Evolutionary conservation across 2,113 vertebrate species (phyloP).

Genomic region (Cardinalis cardinalis): DNA sequence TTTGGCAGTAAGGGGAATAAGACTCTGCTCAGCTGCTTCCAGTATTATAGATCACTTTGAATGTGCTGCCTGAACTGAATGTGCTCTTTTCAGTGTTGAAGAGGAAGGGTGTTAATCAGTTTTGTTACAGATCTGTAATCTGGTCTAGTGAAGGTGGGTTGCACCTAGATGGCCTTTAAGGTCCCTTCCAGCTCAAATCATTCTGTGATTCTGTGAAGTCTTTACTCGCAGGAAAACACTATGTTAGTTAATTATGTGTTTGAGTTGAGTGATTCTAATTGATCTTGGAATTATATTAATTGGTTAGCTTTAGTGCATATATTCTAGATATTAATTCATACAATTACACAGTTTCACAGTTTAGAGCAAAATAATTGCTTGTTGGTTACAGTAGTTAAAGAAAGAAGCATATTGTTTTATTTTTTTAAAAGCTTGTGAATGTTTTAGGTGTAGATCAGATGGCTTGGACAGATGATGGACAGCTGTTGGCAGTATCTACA

Average conservation of each 20-base stretch:
- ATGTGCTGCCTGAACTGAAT: not conserved
- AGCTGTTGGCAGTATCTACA: constrained; percentile 90
- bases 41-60: not conserved
- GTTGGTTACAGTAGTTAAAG: not conserved
- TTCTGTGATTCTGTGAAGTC: not conserved
- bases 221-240: not conserved
- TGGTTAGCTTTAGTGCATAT: not conserved
- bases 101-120: not conserved
- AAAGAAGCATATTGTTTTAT: not conserved
- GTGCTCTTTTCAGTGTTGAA: not conserved
- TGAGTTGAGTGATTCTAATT: not conserved
- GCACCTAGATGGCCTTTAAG: not conserved
- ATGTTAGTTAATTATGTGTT: not conserved
- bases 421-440: not conserved
- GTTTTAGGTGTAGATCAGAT: constrained; percentile 87
- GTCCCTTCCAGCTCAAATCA: not conserved
- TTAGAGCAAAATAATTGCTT: not conserved
- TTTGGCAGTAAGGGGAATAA: not conserved
- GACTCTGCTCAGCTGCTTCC: not conserved
- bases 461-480: constrained; percentile 95
- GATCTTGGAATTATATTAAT: not conserved
- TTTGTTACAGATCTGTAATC: not conserved
- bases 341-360: not conserved
- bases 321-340: not conserved
- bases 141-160: not conserved